Conservation (phyloP, 2,888 invertebrate genomes). For the Deilephila porcellus region DNA sequence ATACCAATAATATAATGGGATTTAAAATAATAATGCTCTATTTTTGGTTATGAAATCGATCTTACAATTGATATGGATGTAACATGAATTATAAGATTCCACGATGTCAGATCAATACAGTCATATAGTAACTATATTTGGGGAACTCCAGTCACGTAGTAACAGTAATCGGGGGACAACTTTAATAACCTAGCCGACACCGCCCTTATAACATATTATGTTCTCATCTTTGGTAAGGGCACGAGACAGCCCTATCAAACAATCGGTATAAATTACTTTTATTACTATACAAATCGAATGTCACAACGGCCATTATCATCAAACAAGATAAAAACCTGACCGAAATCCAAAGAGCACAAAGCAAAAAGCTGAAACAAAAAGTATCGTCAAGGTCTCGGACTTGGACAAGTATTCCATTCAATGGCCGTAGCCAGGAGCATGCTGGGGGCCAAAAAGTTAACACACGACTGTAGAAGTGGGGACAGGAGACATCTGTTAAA, state of each 20-base stretch:
- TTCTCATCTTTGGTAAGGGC: not conserved
- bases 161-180: not conserved
- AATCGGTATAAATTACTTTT: not conserved
- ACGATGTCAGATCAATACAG: too few species aligned
- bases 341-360: constrained; percentile 30
- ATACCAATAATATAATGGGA: too few species aligned
- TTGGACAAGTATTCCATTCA: constrained; percentile 35
- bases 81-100: too few species aligned
- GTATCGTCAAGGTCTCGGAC: constrained; percentile 59
- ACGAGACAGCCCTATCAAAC: not conserved
- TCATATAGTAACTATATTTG: too few species aligned
- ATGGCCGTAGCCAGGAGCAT: not conserved
- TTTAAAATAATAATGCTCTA: too few species aligned
- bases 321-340: constrained; percentile 20
- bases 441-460: not conserved
- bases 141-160: not conserved
- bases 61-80: too few species aligned
- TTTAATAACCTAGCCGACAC: not conserved
- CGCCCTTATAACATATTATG: not conserved
- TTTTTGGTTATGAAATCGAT: too few species aligned
- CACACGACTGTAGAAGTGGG: not conserved
- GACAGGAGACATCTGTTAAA: not conserved
- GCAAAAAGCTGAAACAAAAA: constrained; percentile 52
- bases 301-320: constrained; percentile 5
- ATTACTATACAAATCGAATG: constrained; percentile 1